These are phyloP conservation scores for Dorcus hopei DNA, from an alignment of 2,888 invertebrate species.

Conservation along the genomic window DNA sequence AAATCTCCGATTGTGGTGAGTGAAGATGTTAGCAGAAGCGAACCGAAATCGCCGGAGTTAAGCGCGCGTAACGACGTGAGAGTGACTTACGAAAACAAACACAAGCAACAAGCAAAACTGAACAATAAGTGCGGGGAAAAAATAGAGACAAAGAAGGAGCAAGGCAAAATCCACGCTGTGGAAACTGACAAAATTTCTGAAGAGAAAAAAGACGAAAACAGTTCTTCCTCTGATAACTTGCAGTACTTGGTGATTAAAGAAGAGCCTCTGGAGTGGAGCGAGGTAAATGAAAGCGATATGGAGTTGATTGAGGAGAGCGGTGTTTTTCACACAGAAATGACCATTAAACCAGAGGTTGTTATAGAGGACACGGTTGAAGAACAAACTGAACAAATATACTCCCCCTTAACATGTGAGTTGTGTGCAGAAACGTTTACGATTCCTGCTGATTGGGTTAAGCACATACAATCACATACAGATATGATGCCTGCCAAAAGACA, in stretches of 20 bases:
- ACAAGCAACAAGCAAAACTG: background rate
- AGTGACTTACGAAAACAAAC: background rate
- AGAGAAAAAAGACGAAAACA: background rate
- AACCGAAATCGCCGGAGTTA: background rate
- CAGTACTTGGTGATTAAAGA: conserved; percentile 52
- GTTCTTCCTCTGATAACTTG: conserved; percentile 28
- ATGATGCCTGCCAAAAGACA: conserved; percentile 56
- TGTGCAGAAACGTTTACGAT: conserved; percentile 80
- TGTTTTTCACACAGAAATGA: conserved; percentile 66
- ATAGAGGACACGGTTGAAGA: conserved; percentile 35
- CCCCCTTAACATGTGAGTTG: conserved; percentile 76
- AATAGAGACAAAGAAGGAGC: background rate
- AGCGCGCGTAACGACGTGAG: background rate
- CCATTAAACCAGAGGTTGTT: conserved; percentile 61
- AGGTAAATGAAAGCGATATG: conserved; percentile 58
- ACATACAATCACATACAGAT: conserved; percentile 76
- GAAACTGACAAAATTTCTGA: background rate
- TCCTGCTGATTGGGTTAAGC: conserved; percentile 80
- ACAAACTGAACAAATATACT: conserved; percentile 62
- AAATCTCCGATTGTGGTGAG: background rate
- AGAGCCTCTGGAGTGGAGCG: conserved; percentile 73
- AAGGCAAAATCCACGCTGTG: background rate
- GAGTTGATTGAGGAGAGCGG: conserved; percentile 59
- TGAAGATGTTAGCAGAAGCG: too few species aligned
- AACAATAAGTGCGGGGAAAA: background rate